Percentiles rank a stretch among this genome's conserved stretches.
These are phyloP conservation scores for Hemibagrus wyckioides DNA, from an alignment of 2,113 vertebrate genomes.

Conservation along the genomic window DNA sequence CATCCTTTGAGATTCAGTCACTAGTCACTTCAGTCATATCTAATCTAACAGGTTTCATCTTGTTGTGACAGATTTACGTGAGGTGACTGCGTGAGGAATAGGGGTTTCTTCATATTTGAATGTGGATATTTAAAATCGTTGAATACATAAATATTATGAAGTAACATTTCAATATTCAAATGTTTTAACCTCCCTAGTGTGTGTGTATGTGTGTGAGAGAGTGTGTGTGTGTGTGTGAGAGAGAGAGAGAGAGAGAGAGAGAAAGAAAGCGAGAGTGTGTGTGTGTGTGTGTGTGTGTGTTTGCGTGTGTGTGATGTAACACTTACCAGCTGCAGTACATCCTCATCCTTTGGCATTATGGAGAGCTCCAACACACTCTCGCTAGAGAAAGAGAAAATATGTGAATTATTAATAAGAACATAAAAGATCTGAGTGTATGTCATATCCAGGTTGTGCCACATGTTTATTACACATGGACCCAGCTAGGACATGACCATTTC, in stretches of 20 bases:
- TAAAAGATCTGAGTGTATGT: not conserved
- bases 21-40: no score
- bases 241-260: no score
- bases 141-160: not conserved
- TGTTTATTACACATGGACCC: not conserved
- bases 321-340: constrained; percentile 97
- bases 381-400: constrained; percentile 66
- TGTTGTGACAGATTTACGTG: not conserved
- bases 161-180: not conserved
- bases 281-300: constrained; percentile 9
- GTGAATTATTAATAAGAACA: not conserved
- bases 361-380: constrained; percentile 90
- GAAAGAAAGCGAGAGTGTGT: no score
- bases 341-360: constrained; percentile 98
- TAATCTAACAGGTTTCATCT: not conserved
- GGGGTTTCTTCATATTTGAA: not conserved
- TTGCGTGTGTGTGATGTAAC: constrained; percentile 28
- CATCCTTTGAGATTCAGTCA: not conserved
- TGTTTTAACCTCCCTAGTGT: not conserved
- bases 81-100: not conserved
- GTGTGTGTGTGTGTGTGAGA: constrained; percentile 1
- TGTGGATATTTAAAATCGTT: not conserved
- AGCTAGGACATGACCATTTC: not conserved
- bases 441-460: not conserved
- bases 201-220: not conserved